Evolutionary conservation across 2,797 vertebrate genomes (phyloP).

Genomic region (Halcyon smyrnensis): DNA sequence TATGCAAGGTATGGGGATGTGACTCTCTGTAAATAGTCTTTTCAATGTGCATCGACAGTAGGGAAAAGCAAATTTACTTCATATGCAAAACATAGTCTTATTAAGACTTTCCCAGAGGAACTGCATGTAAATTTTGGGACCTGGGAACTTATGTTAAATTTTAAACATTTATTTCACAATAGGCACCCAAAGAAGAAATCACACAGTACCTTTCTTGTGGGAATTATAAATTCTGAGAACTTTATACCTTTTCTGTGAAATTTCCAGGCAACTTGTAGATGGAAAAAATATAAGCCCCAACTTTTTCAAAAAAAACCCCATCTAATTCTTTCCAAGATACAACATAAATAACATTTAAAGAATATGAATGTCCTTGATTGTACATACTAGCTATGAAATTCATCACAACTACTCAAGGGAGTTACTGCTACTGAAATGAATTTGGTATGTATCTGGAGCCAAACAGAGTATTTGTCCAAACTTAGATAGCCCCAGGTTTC

Average conservation of each 20-base stretch:
- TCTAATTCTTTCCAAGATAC: neutral
- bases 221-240: neutral
- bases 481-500: neutral
- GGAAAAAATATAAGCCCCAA: neutral
- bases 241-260: neutral
- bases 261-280: neutral
- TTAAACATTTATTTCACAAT: neutral
- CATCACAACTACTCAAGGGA: neutral
- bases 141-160: neutral
- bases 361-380: neutral
- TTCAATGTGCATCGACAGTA: neutral
- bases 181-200: neutral
- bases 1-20: neutral
- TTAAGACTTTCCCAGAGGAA: neutral
- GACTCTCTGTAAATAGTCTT: neutral
- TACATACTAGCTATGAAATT: neutral
- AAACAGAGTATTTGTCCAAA: neutral
- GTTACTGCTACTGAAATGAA: neutral
- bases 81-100: neutral
- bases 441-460: neutral
- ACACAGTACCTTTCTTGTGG: neutral
- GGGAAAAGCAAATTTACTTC: neutral
- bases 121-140: neutral
- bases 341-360: neutral
- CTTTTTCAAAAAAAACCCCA: accelerated